phyloP scores from a whole-genome alignment of 2,888 invertebrate species.

The Limnephilus rhombicus region DNA sequence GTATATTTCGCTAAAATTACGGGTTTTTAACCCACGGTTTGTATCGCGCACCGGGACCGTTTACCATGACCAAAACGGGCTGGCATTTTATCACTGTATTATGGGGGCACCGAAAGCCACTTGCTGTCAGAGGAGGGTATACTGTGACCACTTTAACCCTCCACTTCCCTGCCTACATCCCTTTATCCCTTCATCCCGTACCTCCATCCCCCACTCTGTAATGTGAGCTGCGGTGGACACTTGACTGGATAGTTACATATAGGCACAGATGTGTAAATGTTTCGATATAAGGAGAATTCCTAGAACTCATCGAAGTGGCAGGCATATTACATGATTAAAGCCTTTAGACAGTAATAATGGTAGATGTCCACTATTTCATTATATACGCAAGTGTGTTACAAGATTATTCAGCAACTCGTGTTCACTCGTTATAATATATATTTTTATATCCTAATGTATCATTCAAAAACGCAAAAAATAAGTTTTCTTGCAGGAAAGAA shows the following conservation, averaged over 20 bases:
- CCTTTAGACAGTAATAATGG: background rate
- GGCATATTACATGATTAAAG: background rate
- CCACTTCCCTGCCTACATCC: slow-evolving; percentile 6
- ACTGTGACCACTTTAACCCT: slow-evolving; percentile 24
- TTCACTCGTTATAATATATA: too few species aligned
- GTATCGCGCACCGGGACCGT: background rate
- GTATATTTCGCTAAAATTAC: background rate
- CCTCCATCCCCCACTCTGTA: background rate
- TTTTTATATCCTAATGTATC: too few species aligned
- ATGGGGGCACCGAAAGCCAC: background rate
- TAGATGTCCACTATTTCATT: background rate
- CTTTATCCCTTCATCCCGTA: background rate
- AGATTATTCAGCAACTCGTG: too few species aligned
- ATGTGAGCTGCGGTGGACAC: background rate
- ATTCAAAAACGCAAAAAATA: too few species aligned
- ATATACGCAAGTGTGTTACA: too few species aligned
- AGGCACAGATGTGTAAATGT: background rate
- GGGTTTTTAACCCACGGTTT: slow-evolving; percentile 3
- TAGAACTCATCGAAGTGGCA: background rate
- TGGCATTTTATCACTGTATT: slow-evolving; percentile 9
- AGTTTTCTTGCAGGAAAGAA: too few species aligned
- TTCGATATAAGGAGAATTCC: background rate
- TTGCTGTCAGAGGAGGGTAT: slow-evolving; percentile 1
- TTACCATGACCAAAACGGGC: background rate
- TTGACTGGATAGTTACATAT: background rate